Base-by-base conservation (phyloP, 2,113 vertebrate species). In the Papio anubis region DNA sequence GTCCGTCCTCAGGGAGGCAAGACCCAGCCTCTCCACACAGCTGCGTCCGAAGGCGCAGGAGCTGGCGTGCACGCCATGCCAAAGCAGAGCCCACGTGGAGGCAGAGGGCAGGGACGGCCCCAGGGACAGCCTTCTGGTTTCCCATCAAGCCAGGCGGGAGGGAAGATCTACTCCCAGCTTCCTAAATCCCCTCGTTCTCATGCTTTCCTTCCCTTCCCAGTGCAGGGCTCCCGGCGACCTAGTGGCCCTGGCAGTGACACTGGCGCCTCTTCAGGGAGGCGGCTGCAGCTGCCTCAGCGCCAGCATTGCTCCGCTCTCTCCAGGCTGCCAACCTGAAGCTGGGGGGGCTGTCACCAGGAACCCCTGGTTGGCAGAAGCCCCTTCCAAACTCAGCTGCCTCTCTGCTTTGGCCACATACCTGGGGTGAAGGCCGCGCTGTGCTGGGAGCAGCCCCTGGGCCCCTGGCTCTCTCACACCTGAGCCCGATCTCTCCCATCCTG, bases 91-190 rank as follows among this genome's bases (percentile, higher is more conserved):
- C 66, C 30, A 68, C 25, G 1, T 2, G 8, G 14, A 20, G 38
- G 27, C 14, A 82, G 18, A 89, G 43, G 35, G 27, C 70, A 23
- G 72, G 38, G 6, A 72, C 14, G 27, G 30, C 27, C 27, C 32
- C 8, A 8, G 38, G 30, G n/a, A n/a, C 3, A 4, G 40, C 6
- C 0, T n/a, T n/a, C 11, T 6, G 7, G 5, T 27, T n/a, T 61
- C 40, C 6, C 6, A 8, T 59, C 72, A 23, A n/a, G 66, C 16
- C 66, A 59, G 40, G 1, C 21, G 2, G 25, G 80, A 7, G 38
- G 25, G 43, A 23, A 4, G 21, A 48, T 20, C 66, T 10, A 0
- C 32, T 11, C 48, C 30, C 40, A 10, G 6, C 45, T 66, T 64
- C 35, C n/a, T 23, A 38, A 92, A n/a, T 38, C 27, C 70, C 8